Percentiles rank a stretch among this genome's conserved stretches.
Conservation (phyloP, 2,888 invertebrate genomes). For the Ormyrus rosae region DNA sequence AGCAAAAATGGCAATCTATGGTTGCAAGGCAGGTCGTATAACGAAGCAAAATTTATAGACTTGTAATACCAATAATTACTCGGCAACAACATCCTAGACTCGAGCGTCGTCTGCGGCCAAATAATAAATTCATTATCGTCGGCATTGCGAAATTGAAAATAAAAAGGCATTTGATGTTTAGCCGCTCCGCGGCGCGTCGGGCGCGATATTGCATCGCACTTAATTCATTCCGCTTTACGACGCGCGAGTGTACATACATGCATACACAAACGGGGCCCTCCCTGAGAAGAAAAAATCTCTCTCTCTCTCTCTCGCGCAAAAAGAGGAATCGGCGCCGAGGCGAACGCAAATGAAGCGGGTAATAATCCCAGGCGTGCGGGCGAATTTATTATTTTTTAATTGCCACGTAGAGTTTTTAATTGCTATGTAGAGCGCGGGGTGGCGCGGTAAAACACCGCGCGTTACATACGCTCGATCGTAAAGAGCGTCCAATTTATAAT, state of each 20-base stretch:
- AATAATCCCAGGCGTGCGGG: conserved; percentile 24
- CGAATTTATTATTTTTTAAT: conserved; percentile 50
- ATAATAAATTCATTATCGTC: background rate
- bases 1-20: background rate
- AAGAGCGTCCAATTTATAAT: conserved; percentile 47
- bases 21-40: background rate
- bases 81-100: conserved; percentile 9
- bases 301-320: no score
- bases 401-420: conserved; percentile 1
- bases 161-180: conserved; percentile 1
- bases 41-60: conserved; percentile 3
- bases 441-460: background rate
- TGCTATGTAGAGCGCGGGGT: background rate
- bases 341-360: conserved; percentile 3
- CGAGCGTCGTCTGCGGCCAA: background rate
- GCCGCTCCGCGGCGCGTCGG: no score
- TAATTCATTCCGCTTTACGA: conserved; percentile 24
- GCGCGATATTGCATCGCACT: conserved; percentile 12
- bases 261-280: background rate
- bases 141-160: conserved; percentile 15
- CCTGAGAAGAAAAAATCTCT: no score
- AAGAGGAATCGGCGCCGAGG: no score
- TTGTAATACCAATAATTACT: conserved; percentile 19
- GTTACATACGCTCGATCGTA: conserved; percentile 19
- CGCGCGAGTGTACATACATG: background rate